These are phyloP conservation scores for Serilophus lunatus DNA, from an alignment of 2,113 vertebrate species.

Conservation along the genomic window DNA sequence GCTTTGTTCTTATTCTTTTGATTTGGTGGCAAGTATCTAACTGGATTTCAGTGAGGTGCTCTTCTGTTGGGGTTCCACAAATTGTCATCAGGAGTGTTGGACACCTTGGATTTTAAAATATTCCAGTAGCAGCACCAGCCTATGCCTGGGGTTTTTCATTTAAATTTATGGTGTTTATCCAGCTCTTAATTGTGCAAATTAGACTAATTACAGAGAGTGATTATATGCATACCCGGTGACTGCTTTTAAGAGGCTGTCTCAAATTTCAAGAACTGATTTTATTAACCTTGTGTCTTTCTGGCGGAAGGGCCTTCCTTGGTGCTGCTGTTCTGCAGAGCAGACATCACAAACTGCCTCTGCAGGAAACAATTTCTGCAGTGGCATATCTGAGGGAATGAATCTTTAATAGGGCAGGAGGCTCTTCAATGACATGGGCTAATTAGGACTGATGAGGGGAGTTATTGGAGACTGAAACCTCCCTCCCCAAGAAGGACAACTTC, in stretches of 20 bases:
- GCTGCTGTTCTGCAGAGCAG: background rate
- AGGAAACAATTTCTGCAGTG: background rate
- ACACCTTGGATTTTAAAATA: background rate
- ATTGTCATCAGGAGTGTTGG: background rate
- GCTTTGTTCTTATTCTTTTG: background rate
- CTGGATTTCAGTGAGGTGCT: background rate
- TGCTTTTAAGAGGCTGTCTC: conserved; percentile 1
- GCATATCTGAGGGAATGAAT: background rate
- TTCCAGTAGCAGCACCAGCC: background rate
- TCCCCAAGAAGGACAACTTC: background rate
- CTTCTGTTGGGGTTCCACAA: background rate
- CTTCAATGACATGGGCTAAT: background rate
- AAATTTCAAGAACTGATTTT: background rate
- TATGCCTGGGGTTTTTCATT: background rate
- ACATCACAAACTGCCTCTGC: background rate
- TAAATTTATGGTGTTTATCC: conserved; percentile 42
- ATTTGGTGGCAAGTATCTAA: background rate
- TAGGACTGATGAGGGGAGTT: background rate
- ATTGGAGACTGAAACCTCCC: background rate
- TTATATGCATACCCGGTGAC: background rate
- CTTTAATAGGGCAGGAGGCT: background rate
- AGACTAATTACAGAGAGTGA: conserved; percentile 6
- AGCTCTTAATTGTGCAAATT: conserved; percentile 48
- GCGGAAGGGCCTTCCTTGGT: background rate
- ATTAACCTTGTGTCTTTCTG: background rate